Conservation (phyloP, 2,797 vertebrate genomes). For the Smutsia temminckii region DNA sequence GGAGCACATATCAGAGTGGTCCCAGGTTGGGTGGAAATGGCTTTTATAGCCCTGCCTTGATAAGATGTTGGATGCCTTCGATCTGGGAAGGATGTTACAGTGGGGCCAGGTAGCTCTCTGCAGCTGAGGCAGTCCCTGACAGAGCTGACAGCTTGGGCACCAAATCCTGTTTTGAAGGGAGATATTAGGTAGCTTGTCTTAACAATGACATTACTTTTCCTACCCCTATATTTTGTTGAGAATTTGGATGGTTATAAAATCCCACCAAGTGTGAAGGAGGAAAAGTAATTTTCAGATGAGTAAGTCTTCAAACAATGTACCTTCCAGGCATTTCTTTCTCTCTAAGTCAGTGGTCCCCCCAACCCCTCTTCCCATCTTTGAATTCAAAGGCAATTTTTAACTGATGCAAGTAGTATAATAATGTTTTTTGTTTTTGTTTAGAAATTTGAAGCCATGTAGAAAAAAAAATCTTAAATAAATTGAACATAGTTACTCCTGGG, state of each 20-base stretch:
- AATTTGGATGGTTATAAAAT: background rate
- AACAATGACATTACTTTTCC: background rate
- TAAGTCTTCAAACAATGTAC: background rate
- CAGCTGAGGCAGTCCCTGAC: background rate
- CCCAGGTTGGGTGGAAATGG: background rate
- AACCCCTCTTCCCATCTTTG: background rate
- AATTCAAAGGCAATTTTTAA: background rate
- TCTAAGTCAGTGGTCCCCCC: background rate
- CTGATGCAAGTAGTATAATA: background rate
- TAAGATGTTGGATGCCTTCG: background rate
- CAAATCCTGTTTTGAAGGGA: background rate
- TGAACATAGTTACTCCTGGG: background rate
- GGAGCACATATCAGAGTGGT: background rate
- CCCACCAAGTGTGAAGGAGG: background rate
- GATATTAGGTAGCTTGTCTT: background rate
- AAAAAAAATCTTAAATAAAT: background rate
- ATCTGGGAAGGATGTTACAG: background rate
- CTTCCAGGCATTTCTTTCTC: background rate
- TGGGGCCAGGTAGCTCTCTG: background rate
- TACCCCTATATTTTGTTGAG: background rate
- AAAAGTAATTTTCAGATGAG: conserved; percentile 16
- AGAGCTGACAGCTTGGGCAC: background rate
- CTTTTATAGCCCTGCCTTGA: background rate
- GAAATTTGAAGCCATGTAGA: background rate
- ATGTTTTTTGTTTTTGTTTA: background rate